Base-by-base conservation (phyloP, 2,888 invertebrate species). In the Xanthia icteritia region DNA sequence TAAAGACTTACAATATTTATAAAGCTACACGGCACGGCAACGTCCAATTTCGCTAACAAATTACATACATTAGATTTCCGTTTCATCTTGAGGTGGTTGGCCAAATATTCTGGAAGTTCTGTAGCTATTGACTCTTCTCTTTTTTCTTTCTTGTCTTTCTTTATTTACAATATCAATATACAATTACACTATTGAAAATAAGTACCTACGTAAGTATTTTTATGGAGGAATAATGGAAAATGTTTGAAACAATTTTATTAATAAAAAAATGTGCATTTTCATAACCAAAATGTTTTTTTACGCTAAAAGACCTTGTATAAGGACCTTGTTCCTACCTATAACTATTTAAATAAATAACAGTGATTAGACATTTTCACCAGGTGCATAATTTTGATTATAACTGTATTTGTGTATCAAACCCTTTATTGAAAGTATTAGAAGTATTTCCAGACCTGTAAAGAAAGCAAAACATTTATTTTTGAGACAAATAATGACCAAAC, bases 391-490 rank as follows among this genome's bases (percentile, higher is more conserved):
- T 67, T 48, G 31, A 31, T 48, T 15, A 20, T 23, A 13, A 27
- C 67, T 36, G 17, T 77, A 77, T 23, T 13, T n/a, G 1, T 3
- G 0, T 4, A 77, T 66, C 23, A 77, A n/a, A 36, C 4, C 20
- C 36, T 36, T 77, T n/a, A 68, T 5, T 4, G 42, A 45, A 27
- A 23, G 0, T 20, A 77, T 61, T 13, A 77, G 54, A 1, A 67
- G 1, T 11, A 77, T 27, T 67, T 77, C 77, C 42, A 77, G 27
- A 17, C 27, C 77, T 77, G 67, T n/a, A 42, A 76, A 65, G 17
- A 27, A 64, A 51, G 36, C 15, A 48, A 39, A 31, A 17, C 1
- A 51, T 60, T 23, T 4, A 4, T 31, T 51, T 51, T 23, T 5
- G 20, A 20, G 5, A 45, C 17, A 31, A 31, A 9, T 11, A n/a